Base-by-base conservation (phyloP, 2,888 invertebrate genomes). In the Meganola albula region DNA sequence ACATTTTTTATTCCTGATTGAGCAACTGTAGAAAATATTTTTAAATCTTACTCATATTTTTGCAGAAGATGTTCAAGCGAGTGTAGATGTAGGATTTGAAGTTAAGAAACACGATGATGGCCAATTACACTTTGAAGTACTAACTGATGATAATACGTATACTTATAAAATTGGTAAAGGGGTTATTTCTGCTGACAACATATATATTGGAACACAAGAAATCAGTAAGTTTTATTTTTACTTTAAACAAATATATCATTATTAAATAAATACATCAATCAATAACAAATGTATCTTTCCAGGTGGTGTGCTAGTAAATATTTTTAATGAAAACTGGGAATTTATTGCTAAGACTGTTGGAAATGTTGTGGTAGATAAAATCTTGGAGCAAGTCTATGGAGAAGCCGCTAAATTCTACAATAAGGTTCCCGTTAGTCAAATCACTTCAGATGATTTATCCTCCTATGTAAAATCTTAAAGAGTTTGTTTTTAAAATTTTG, bases 321-420 rank as follows among this genome's bases (percentile, higher is more conserved):
- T 50, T 5, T 7, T 38, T n/a, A 50, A 50, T 18, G 52, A 48
- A 6, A 40, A 50, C 9, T 50, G 34, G 34, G n/a, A 42, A n/a
- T 24, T 23, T 6, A 0, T 38, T 4, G 2, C 10, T 0, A 51
- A 37, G 1, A 12, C 4, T 8, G 14, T 48, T 0, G 50, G 41
- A 22, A 28, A 8, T 1, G 0, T 4, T 5, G 0, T 44, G 4
- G 0, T 32, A 2, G 29, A 47, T 22, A 23, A 1, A 2, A 34
- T 10, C 10, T 2, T 51, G 10, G 14, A 18, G 1, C 6, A 38
- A 0, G 33, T 40, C 9, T 29, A 14, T 2, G 1, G 22, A 6
- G 1, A 37, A 1, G 6, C 11, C 12, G 31, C 35, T 14, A 27
- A 31, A 18, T 31, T 42, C 20, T 40, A 31, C 1, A 14, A 0